Evolutionary conservation across 2,888 invertebrate species (phyloP).

Genomic region (Morpho deidamia): DNA sequence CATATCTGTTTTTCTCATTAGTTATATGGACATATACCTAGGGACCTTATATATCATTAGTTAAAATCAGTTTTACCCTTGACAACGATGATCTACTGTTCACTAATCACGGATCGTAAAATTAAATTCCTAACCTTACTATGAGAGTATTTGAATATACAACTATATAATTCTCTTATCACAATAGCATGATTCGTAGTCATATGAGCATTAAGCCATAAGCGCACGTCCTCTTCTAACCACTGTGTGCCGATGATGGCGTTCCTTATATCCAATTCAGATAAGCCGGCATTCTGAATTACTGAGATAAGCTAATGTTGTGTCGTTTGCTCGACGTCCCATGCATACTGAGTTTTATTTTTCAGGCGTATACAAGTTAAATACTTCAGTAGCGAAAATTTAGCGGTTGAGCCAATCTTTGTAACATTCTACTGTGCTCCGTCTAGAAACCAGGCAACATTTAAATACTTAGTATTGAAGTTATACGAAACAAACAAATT

Average conservation of each 20-base stretch:
- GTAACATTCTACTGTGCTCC: background rate
- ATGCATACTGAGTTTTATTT: conserved; percentile 18
- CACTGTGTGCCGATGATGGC: conserved; percentile 27
- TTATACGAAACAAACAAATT: no score
- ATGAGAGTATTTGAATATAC: no score
- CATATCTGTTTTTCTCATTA: no score
- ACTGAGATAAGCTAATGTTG: conserved; percentile 61
- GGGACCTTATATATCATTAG: no score
- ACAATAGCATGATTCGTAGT: background rate
- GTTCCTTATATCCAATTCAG: conserved; percentile 46
- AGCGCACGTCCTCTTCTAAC: conserved; percentile 19
- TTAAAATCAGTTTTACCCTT: no score
- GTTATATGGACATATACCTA: no score
- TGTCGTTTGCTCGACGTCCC: conserved; percentile 39
- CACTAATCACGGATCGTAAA: no score
- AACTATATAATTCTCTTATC: background rate
- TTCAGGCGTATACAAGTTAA: conserved; percentile 2
- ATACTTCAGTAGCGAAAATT: background rate
- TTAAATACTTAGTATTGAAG: no score
- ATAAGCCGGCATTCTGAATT: conserved; percentile 58
- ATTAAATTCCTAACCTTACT: no score
- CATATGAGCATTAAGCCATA: conserved; percentile 7
- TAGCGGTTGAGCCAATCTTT: background rate
- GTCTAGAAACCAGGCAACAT: no score
- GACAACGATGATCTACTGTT: no score